phyloP scores from a whole-genome alignment of 2,797 vertebrate genomes.

The Chaunax sp. region DNA sequence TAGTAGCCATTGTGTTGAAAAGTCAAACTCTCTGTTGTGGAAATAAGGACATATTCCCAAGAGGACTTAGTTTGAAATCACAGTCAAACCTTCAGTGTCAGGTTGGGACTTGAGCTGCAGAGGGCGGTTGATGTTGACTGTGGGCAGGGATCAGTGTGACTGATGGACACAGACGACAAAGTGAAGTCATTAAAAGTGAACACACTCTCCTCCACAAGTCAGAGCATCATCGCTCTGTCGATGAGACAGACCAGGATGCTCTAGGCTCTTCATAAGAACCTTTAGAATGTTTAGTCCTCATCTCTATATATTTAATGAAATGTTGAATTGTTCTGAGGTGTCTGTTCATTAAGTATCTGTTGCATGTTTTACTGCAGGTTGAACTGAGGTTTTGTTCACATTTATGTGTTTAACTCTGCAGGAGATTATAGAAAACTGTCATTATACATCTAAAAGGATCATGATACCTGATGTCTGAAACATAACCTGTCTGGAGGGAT shows the following conservation, averaged over 20 bases:
- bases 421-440: too few relatives aligned
- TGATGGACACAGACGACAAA: not conserved
- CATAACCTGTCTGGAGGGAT: not conserved
- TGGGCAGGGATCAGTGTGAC: too few relatives aligned
- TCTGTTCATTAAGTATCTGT: not conserved
- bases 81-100: too few relatives aligned
- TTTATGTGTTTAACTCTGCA: too few relatives aligned
- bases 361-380: not conserved
- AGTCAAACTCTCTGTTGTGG: too few relatives aligned
- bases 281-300: not conserved
- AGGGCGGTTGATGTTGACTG: not conserved
- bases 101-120: not conserved
- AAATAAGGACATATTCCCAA: not conserved
- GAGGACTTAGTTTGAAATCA: not conserved
- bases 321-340: not conserved
- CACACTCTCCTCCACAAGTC: not conserved
- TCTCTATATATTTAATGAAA: not conserved
- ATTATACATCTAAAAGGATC: too few relatives aligned
- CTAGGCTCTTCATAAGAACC: not conserved
- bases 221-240: not conserved
- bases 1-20: too few relatives aligned
- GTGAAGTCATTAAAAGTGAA: not conserved
- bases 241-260: not conserved
- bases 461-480: not conserved
- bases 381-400: too few relatives aligned